Conservation (phyloP, 2,113 vertebrate genomes). For the Anoura caudifer region DNA sequence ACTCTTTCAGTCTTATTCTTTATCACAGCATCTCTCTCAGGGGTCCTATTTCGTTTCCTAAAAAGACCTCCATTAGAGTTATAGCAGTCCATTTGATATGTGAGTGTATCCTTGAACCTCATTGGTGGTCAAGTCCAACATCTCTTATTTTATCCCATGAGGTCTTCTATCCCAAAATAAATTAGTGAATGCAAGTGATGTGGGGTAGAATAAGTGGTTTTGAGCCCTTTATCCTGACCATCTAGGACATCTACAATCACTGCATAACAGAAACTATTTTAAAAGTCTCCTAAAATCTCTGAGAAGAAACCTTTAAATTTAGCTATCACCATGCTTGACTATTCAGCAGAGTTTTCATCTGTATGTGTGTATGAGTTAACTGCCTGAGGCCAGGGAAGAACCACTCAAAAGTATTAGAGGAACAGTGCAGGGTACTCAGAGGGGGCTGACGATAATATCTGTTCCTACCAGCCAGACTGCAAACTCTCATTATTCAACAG, state of each 20-base stretch:
- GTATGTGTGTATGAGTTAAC: neutral
- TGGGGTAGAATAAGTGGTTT: neutral
- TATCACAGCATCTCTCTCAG: neutral
- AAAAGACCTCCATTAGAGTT: slow-evolving; percentile 12
- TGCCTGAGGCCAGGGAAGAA: neutral
- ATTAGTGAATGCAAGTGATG: neutral
- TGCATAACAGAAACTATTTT: neutral
- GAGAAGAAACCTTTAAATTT: neutral
- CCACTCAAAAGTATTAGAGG: neutral
- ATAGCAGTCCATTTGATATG: neutral
- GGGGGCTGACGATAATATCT: neutral
- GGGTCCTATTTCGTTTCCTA: neutral
- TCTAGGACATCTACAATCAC: neutral
- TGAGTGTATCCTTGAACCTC: neutral
- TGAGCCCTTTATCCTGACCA: neutral
- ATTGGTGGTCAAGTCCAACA: neutral
- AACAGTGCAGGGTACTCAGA: neutral
- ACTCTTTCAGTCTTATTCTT: neutral
- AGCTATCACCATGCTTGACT: neutral
- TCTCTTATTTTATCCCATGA: neutral
- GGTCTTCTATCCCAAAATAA: neutral
- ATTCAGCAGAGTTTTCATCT: neutral
- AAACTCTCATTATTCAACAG: neutral
- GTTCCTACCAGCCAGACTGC: neutral
- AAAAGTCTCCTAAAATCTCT: neutral